Base-by-base conservation (phyloP, 2,797 vertebrate species). In the Heteromormyrus szaboi region DNA sequence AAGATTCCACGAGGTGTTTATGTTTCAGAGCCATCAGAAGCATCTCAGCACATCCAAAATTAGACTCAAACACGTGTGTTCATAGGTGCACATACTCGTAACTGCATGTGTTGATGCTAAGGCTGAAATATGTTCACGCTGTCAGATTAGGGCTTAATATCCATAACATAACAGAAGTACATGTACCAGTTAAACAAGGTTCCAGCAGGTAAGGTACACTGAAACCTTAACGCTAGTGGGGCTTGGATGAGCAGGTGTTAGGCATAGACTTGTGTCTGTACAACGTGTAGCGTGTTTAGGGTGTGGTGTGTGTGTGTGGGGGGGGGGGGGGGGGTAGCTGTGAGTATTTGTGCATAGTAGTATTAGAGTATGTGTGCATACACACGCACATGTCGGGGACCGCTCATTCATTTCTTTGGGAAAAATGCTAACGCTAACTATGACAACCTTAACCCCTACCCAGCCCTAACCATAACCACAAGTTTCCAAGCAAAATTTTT, bases 241-340 rank as follows among this genome's bases (percentile, higher is more conserved):
- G 54, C 51, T 22, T 51, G 46, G 11, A 3, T 53, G 54, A 62
- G 65, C 62, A 88, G 89, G 86, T 81, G 53, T 86, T 68, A 87
- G 76, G 51, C n/a, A 46, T 8, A 12, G 41, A 48, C 44, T n/a
- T 29, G 48, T 25, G 86, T 4, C 50, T n/a, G 62, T 37, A 14
- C 85, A 44, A 65, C 1, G 0, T 33, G 65, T 37, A 72, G 65
- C 5, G 4, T 72, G 29, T 33, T 85, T 41, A 22, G 25, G 56
- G 68, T 86, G 50, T 48, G 56, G 53, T 46, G 72, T 54, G 2
- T 44, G 37, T 44, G 83, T 25, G 41, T 83, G 44, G 9, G n/a
- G 0, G 29, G 1, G 12, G 1, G 17, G n/a, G 4, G 84, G 54
- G n/a, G n/a, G 46, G 76, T 25, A 41, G 54, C n/a, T 84, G n/a